Conservation (phyloP, 2,888 invertebrate genomes). For the Gordius sp. region DNA sequence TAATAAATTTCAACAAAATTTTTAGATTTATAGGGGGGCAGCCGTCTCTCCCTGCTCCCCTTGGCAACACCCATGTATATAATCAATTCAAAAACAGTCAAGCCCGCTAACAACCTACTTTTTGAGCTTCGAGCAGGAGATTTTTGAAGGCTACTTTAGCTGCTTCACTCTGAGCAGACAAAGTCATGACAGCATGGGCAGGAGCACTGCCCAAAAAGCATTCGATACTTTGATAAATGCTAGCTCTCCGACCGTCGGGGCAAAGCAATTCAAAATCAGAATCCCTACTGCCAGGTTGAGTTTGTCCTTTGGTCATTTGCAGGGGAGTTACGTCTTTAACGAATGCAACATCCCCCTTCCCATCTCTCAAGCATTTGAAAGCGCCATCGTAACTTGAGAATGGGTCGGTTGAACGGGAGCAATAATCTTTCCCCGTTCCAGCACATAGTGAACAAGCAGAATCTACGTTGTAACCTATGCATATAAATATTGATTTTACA, state of each 20-base stretch:
- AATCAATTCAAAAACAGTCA: no score
- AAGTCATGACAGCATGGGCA: not conserved
- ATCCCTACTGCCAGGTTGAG: not conserved
- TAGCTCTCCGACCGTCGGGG: constrained; percentile 6
- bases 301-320: constrained; percentile 19
- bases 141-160: constrained; percentile 6
- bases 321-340: constrained; percentile 26
- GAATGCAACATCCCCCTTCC: constrained; percentile 27
- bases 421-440: not conserved
- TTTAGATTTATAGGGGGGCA: no score
- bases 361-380: constrained; percentile 25
- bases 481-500: no score
- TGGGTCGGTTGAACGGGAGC: constrained; percentile 24
- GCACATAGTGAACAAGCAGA: no score
- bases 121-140: constrained; percentile 7
- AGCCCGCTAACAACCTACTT: no score
- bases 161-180: not conserved
- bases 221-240: constrained; percentile 3
- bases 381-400: constrained; percentile 28
- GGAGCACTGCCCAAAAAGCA: constrained; percentile 2
- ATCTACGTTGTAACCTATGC: no score
- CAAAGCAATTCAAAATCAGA: constrained; percentile 16
- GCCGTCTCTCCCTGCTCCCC: no score
- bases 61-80: no score
- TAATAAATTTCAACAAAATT: no score